Percentiles rank a stretch among this genome's conserved stretches.
These are phyloP conservation scores for Tinea pellionella DNA, from an alignment of 2,888 invertebrate genomes.

Conservation along the genomic window DNA sequence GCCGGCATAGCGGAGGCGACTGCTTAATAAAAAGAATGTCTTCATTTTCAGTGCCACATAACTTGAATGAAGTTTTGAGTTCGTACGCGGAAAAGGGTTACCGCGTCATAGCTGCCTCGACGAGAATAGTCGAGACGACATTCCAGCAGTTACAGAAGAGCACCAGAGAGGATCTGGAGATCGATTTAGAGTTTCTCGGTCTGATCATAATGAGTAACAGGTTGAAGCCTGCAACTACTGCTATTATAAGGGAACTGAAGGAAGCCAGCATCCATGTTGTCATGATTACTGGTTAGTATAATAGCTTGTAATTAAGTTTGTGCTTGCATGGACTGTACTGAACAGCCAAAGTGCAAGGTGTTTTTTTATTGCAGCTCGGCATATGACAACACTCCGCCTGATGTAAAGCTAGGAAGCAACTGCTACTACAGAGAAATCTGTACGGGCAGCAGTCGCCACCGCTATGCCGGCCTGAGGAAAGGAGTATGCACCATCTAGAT, in stretches of 20 bases:
- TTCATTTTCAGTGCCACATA: constrained; percentile 78
- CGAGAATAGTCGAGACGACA: constrained; percentile 76
- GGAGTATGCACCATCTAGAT: too few relatives aligned
- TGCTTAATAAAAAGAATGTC: too few relatives aligned
- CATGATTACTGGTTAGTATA: constrained; percentile 92
- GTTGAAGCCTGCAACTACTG: constrained; percentile 87
- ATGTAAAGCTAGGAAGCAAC: too few relatives aligned
- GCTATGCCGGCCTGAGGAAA: too few relatives aligned
- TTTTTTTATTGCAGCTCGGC: too few relatives aligned
- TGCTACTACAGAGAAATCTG: too few relatives aligned
- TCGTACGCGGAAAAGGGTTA: constrained; percentile 93
- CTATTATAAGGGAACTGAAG: constrained; percentile 82
- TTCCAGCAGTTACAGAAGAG: constrained; percentile 81
- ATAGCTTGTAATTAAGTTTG: too few relatives aligned
- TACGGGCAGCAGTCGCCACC: too few relatives aligned
- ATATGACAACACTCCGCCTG: too few relatives aligned
- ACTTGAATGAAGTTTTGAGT: constrained; percentile 82
- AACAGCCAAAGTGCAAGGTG: too few relatives aligned
- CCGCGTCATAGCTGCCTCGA: constrained; percentile 90
- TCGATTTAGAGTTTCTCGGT: constrained; percentile 84
- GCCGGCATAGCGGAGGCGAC: too few relatives aligned
- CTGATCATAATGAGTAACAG: constrained; percentile 96
- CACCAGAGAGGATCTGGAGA: constrained; percentile 82
- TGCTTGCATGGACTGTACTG: too few relatives aligned
- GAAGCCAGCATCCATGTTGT: constrained; percentile 89